Percentiles rank a stretch among this genome's conserved stretches.
Conservation (phyloP, 2,888 invertebrate species). For the Strigamia crassipes region DNA sequence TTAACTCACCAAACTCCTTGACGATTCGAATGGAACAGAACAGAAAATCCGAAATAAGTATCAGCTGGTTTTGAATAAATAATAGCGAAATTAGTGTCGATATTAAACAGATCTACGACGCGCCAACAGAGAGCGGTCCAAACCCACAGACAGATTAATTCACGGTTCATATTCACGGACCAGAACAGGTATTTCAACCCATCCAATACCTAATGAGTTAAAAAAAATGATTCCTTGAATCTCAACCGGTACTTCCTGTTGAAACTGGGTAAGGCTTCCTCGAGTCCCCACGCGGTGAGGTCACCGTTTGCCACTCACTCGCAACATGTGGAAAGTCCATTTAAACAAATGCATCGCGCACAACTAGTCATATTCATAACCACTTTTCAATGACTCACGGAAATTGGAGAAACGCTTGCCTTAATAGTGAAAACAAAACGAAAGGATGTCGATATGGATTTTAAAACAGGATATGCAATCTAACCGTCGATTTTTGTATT, state of each 20-base stretch:
- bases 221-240: no score
- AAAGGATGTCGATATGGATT: no score
- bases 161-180: not conserved
- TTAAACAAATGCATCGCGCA: not conserved
- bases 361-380: not conserved
- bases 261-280: not conserved
- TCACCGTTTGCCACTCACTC: not conserved
- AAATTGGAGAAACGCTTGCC: no score
- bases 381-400: no score
- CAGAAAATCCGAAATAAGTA: not conserved
- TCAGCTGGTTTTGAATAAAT: conserved; percentile 8
- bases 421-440: no score
- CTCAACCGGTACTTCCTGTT: not conserved
- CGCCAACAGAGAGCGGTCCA: not conserved
- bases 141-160: not conserved
- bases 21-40: not conserved
- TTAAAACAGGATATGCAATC: no score
- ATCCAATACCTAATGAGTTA: no score
- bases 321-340: not conserved
- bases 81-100: not conserved
- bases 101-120: not conserved
- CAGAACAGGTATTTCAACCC: no score
- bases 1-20: not conserved
- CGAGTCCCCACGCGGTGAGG: not conserved
- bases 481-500: no score